Conservation (phyloP, 2,113 vertebrate genomes). For the Thamnophis sirtalis region DNA sequence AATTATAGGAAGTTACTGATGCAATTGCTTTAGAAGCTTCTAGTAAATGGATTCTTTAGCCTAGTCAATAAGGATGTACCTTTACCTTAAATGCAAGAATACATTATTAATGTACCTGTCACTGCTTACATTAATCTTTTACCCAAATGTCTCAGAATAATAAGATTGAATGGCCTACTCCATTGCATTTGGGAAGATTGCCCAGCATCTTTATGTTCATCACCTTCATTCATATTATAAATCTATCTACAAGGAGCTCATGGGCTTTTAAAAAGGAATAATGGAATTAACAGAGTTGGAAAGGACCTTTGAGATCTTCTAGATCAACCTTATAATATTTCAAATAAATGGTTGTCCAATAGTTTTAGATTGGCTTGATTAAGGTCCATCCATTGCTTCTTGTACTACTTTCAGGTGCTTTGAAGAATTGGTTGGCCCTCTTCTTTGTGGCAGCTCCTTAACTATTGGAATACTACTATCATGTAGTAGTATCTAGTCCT, state of each 20-base stretch:
- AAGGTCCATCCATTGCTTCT: not conserved
- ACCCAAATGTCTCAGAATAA: not conserved
- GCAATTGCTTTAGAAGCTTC: constrained; percentile 19
- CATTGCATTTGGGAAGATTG: not conserved
- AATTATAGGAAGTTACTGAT: constrained; percentile 55
- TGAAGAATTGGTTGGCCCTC: not conserved
- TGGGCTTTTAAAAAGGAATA: not conserved
- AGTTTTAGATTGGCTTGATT: not conserved
- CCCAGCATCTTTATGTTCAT: not conserved
- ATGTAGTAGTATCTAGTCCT: no score
- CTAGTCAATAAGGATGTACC: constrained; percentile 45
- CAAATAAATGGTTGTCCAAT: not conserved
- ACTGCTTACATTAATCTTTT: not conserved
- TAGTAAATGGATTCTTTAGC: constrained; percentile 24
- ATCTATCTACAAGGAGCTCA: not conserved
- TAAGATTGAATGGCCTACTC: not conserved
- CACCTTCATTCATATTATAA: not conserved
- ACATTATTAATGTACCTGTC: constrained; percentile 41
- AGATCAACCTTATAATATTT: not conserved
- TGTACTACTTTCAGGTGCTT: not conserved
- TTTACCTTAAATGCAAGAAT: constrained; percentile 40
- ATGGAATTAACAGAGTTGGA: not conserved
- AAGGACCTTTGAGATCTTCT: not conserved
- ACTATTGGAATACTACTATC: not conserved
- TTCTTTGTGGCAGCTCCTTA: not conserved